Evolutionary conservation across 2,113 vertebrate genomes (phyloP), one percentile per base, ranked within the genome.

Genomic region (Loxodonta africana): DNA sequence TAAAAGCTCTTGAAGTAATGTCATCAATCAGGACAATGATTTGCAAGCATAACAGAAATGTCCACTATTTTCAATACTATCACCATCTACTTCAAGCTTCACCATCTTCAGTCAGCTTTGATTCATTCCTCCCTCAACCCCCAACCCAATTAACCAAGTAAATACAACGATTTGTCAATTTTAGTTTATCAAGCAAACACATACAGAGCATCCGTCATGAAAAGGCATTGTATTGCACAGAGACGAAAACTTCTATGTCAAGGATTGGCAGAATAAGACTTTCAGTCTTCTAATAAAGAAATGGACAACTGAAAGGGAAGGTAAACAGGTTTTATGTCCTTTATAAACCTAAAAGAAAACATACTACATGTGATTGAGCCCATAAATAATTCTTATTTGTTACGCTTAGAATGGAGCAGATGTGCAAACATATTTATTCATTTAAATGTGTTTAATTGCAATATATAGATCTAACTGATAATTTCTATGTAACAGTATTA

Each of bases 371-470:
- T 80, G 71, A 95, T 5, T 74, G 17, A 90, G 63, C 48, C 14
- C 60, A n/a, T 57, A 97, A 87, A 74, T 90, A 92, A 62, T 85
- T 92, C 44, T 95, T 71, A 90, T 14, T 88, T 65, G 67, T 92
- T 91, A 78, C 10, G 90, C 53, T 53, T 78, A 94, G 21, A 71
- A 89, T 83, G 33, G 0, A 95, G 41, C 33, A 80, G 23, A 91
- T 60, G 26, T 93, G n/a, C 57, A 95, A 69, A 91, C 62, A 17
- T 69, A 65, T 23, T 82, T 57, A 80, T 83, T 83, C 33, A 93
- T 73, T 91, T 95, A 69, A 48, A 71, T n/a, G 48, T 92, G 11
- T 83, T 41, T 93, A n/a, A 92, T 8, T 90, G 25, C 84, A 80
- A 89, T 14, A 78, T 33, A 73, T 8, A 87, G 8, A 88, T 83